phyloP scores from a whole-genome alignment of 2,888 invertebrate species.

The Aleiodes testaceus region DNA sequence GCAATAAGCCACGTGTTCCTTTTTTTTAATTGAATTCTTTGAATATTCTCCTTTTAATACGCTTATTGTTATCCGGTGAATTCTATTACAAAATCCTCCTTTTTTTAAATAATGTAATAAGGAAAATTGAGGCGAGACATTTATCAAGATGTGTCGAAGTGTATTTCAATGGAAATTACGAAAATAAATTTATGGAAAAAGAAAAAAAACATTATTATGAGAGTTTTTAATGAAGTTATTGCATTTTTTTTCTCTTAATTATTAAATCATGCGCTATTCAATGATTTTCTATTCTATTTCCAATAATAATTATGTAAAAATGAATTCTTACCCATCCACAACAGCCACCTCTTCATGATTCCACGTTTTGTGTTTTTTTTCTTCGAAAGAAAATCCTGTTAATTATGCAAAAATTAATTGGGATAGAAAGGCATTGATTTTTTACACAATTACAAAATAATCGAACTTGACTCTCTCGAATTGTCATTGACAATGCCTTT shows the following conservation, averaged over 20 bases:
- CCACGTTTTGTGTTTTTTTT: constrained; percentile 57
- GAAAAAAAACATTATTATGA: neutral
- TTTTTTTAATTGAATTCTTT: neutral
- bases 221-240: constrained; percentile 28
- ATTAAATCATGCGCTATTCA: no score
- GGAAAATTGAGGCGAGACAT: neutral
- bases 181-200: constrained; percentile 32
- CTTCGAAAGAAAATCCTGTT: constrained; percentile 47
- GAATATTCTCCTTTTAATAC: constrained; percentile 10
- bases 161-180: neutral
- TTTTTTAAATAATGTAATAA: no score
- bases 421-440: neutral
- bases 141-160: no score
- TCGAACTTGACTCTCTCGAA: constrained; percentile 20
- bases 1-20: constrained; percentile 10
- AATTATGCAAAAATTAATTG: constrained; percentile 12
- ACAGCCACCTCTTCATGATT: constrained; percentile 67
- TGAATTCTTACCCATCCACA: constrained; percentile 65
- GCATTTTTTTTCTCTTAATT: neutral
- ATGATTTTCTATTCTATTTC: no score
- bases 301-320: constrained; percentile 8
- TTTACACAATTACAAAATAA: neutral
- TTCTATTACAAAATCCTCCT: constrained; percentile 21
- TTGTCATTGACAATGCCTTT: constrained; percentile 48
- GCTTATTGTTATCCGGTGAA: neutral